phyloP scores from a whole-genome alignment of 2,888 invertebrate genomes.

The Drosophila paramelanica region DNA sequence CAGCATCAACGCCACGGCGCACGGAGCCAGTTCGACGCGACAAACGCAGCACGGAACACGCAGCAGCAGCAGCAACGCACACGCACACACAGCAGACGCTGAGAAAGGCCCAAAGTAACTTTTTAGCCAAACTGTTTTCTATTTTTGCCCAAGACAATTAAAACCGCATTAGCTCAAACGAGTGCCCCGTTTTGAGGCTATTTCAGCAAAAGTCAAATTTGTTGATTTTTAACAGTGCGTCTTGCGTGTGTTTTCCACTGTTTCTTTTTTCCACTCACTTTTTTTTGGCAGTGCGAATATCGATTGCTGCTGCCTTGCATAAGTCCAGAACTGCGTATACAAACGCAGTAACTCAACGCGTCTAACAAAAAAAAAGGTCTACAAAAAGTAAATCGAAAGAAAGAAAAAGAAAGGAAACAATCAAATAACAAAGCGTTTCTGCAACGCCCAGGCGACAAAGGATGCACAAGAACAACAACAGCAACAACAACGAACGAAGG shows the following conservation, averaged over 20 bases:
- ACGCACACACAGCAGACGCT: constrained; percentile 34
- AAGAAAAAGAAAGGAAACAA: constrained; percentile 1
- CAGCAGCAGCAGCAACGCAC: constrained; percentile 51
- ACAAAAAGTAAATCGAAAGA: constrained; percentile 10
- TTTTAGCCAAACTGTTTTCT: constrained; percentile 31
- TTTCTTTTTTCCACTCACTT: constrained; percentile 4
- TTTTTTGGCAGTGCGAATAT: constrained; percentile 72
- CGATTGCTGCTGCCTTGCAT: constrained; percentile 82
- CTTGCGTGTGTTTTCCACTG: constrained; percentile 16
- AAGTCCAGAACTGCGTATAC: constrained; percentile 74
- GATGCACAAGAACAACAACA: constrained; percentile 53
- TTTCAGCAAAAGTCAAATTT: constrained; percentile 4
- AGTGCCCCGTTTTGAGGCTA: constrained; percentile 1
- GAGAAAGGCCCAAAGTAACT: constrained; percentile 40
- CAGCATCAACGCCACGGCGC: constrained; percentile 74
- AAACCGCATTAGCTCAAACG: constrained; percentile 32
- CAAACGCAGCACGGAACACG: constrained; percentile 33
- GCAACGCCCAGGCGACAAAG: constrained; percentile 26
- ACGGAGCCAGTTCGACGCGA: constrained; percentile 59
- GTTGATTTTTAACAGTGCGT: constrained; percentile 42
- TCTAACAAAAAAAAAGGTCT: constrained; percentile 20
- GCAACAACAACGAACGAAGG: constrained; percentile 24
- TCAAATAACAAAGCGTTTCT: constrained; percentile 4
- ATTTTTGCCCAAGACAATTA: constrained; percentile 38
- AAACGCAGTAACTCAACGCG: constrained; percentile 40